Evolutionary conservation across 2,888 invertebrate species (phyloP).

Genomic region (Spatulosminthurus flaviceps): DNA sequence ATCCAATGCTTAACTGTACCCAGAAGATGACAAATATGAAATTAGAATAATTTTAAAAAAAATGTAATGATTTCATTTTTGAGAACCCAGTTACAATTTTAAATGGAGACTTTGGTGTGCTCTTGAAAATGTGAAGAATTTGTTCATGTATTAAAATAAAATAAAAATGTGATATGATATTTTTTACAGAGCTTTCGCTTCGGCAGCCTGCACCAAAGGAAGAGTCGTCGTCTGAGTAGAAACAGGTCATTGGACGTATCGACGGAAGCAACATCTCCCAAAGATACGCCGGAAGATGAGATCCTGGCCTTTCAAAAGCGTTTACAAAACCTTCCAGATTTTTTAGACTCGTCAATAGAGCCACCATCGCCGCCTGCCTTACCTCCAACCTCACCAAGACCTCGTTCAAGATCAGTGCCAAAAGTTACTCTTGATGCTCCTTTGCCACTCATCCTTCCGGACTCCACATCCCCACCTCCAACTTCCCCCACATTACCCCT

Average conservation of each 20-base stretch:
- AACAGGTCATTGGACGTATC: constrained; percentile 63
- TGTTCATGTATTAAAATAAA: no score
- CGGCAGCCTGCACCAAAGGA: constrained; percentile 61
- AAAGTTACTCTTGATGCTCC: constrained; percentile 67
- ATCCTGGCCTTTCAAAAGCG: constrained; percentile 71
- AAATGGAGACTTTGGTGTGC: no score
- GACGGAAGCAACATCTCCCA: constrained; percentile 62
- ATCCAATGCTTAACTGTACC: no score
- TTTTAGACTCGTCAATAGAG: constrained; percentile 66
- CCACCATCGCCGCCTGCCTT: constrained; percentile 64
- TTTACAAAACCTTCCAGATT: constrained; percentile 70
- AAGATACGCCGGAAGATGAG: constrained; percentile 68
- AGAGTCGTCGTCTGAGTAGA: constrained; percentile 58
- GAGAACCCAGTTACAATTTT: no score
- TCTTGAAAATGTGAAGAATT: no score
- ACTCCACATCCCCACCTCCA: constrained; percentile 61
- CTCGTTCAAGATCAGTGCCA: constrained; percentile 68
- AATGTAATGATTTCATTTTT: no score
- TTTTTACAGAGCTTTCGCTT: constrained; percentile 60
- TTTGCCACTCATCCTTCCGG: constrained; percentile 65
- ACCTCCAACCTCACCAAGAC: constrained; percentile 65
- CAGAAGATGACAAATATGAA: no score
- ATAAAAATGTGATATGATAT: neutral
- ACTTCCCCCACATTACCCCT: constrained; percentile 61
- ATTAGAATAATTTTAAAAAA: no score